Conservation (phyloP, 2,797 vertebrate species). For the Mus caroli region DNA sequence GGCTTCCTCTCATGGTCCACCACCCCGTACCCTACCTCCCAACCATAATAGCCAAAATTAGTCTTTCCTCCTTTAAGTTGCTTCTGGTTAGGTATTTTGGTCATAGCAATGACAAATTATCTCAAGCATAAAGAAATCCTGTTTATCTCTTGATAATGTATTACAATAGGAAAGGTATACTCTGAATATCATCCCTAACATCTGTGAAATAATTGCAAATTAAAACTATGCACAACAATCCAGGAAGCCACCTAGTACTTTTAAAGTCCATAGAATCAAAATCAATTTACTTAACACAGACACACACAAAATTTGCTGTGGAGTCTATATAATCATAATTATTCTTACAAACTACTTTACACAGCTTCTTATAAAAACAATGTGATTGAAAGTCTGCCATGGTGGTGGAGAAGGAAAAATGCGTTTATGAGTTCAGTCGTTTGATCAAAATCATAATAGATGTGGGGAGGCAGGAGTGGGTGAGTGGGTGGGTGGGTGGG, state of each 20-base stretch:
- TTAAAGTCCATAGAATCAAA: constrained; percentile 74
- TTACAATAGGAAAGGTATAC: constrained; percentile 38
- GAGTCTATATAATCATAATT: constrained; percentile 70
- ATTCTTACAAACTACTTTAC: constrained; percentile 75
- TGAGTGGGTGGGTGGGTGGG: no score
- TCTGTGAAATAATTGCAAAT: constrained; percentile 69
- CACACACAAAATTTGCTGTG: constrained; percentile 49
- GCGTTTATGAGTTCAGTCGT: constrained; percentile 51
- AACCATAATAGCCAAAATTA: not conserved
- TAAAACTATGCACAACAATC: constrained; percentile 68
- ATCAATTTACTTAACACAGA: constrained; percentile 72
- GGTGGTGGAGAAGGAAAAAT: constrained; percentile 45
- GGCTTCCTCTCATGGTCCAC: no score
- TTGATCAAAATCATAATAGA: constrained; percentile 52
- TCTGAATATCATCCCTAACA: constrained; percentile 68
- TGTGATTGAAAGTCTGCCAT: constrained; percentile 66
- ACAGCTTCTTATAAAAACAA: constrained; percentile 61
- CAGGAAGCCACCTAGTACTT: constrained; percentile 67
- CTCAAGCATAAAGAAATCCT: constrained; percentile 48
- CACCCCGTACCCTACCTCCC: not conserved
- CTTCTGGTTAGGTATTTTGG: not conserved
- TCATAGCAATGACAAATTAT: not conserved
- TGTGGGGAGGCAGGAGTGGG: no score
- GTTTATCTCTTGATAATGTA: constrained; percentile 28
- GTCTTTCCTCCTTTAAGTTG: not conserved